Percentiles rank a stretch among this genome's conserved stretches.
These are phyloP conservation scores for Drosophila borealis DNA, from an alignment of 2,888 invertebrate genomes.

Conservation along the genomic window DNA sequence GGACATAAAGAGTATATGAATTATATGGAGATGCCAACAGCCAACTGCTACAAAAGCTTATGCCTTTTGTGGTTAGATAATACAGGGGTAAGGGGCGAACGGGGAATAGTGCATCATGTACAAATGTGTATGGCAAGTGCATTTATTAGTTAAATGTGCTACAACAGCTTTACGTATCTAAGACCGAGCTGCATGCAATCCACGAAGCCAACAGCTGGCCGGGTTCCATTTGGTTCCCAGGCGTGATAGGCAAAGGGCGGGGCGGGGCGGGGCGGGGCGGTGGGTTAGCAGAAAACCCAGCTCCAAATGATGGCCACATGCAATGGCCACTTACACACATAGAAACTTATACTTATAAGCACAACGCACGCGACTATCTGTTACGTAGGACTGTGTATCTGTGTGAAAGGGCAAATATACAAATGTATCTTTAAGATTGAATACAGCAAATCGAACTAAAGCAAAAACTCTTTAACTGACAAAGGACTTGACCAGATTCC, in stretches of 20 bases:
- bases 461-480: constrained; percentile 24
- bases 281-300: not conserved
- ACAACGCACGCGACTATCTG: constrained; percentile 63
- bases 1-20: too few species aligned
- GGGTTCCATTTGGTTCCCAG: constrained; percentile 30
- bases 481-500: constrained; percentile 3
- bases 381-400: constrained; percentile 23
- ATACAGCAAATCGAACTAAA: constrained; percentile 3
- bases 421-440: constrained; percentile 43
- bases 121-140: constrained; percentile 40
- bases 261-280: too few species aligned
- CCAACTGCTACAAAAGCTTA: not conserved
- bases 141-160: constrained; percentile 39
- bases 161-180: constrained; percentile 15
- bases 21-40: too few species aligned
- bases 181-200: constrained; percentile 51
- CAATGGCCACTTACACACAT: constrained; percentile 23
- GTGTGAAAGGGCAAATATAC: not conserved
- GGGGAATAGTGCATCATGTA: constrained; percentile 5
- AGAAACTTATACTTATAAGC: constrained; percentile 51
- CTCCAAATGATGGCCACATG: constrained; percentile 22
- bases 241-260: not conserved
- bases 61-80: not conserved
- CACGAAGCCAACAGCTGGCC: constrained; percentile 49
- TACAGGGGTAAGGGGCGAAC: not conserved